phyloP scores from a whole-genome alignment of 2,888 invertebrate species.

The Cataglyphis albicans region DNA sequence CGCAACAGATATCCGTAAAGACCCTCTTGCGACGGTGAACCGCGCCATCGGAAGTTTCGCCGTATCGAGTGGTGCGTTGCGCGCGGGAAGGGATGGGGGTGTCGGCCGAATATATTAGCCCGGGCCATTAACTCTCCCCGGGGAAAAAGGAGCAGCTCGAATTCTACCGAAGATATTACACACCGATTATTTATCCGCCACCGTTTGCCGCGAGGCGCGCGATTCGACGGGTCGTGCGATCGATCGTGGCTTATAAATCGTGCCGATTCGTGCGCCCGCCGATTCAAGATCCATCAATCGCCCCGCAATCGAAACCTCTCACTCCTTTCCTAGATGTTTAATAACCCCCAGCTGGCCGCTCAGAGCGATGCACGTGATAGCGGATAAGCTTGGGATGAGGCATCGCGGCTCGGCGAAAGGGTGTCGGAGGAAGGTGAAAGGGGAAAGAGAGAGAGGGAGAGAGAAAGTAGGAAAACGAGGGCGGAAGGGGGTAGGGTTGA shows the following conservation, averaged over 20 bases:
- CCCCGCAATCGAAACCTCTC: slow-evolving; percentile 65
- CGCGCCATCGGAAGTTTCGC: slow-evolving; percentile 47
- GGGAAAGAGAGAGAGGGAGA: slow-evolving; percentile 31
- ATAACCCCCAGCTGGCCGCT: slow-evolving; percentile 72
- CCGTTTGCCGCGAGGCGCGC: slow-evolving; percentile 45
- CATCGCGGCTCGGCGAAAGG: slow-evolving; percentile 54
- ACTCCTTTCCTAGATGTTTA: slow-evolving; percentile 71
- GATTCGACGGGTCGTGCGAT: slow-evolving; percentile 46
- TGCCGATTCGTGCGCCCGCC: slow-evolving; percentile 15
- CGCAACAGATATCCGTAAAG: slow-evolving; percentile 49
- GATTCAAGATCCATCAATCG: slow-evolving; percentile 71
- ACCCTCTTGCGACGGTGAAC: slow-evolving; percentile 46
- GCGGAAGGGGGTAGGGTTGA: slow-evolving; percentile 65
- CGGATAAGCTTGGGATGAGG: slow-evolving; percentile 62
- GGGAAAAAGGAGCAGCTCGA: slow-evolving; percentile 56
- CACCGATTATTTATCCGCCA: slow-evolving; percentile 45
- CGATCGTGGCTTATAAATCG: slow-evolving; percentile 56
- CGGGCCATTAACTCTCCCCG: slow-evolving; percentile 52
- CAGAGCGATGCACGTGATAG: slow-evolving; percentile 63
- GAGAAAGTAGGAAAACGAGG: slow-evolving; percentile 44
- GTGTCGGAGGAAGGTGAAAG: slow-evolving; percentile 29
- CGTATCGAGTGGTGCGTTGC: slow-evolving; percentile 40
- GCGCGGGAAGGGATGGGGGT: background rate
- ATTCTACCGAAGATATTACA: slow-evolving; percentile 44
- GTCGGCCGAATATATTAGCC: slow-evolving; percentile 55